Conservation (phyloP, 2,113 vertebrate species). For the Neotoma lepida region DNA sequence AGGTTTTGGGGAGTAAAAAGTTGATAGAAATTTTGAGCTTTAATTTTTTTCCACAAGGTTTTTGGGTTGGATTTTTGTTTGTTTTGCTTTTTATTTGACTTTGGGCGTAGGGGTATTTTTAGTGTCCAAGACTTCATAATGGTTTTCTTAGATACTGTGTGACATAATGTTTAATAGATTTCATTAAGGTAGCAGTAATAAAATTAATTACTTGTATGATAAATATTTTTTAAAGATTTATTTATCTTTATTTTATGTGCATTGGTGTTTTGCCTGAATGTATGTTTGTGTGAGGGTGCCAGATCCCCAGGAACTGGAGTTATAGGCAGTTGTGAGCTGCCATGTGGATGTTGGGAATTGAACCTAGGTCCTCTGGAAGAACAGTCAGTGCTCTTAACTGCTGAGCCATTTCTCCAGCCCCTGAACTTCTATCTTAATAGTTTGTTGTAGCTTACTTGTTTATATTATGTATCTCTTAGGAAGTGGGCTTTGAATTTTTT, state of each 20-base stretch:
- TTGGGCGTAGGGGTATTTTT: not conserved
- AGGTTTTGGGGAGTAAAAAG: not conserved
- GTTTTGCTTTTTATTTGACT: slow-evolving; percentile 1
- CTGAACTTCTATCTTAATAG: not conserved
- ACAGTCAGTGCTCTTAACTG: not conserved
- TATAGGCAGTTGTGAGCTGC: not conserved
- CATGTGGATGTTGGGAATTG: not conserved
- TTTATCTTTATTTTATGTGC: not conserved
- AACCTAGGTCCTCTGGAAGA: not conserved
- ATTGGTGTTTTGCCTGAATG: not conserved
- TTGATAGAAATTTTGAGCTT: not conserved
- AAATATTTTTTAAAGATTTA: not conserved
- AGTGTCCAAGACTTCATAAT: not conserved
- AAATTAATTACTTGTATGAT: not conserved
- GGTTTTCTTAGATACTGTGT: slow-evolving; percentile 36
- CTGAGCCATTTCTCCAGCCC: not conserved
- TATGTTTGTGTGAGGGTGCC: not conserved
- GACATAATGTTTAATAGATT: not conserved
- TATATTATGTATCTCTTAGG: not conserved
- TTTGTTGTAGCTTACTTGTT: slow-evolving; percentile 28
- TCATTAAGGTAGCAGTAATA: slow-evolving; percentile 26
- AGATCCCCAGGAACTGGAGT: not conserved
- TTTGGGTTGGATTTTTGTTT: not conserved
- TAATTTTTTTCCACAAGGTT: not conserved
- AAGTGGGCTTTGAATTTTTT: not conserved